Base-by-base conservation (phyloP, 2,113 vertebrate genomes). In the Hiodon alosoides region DNA sequence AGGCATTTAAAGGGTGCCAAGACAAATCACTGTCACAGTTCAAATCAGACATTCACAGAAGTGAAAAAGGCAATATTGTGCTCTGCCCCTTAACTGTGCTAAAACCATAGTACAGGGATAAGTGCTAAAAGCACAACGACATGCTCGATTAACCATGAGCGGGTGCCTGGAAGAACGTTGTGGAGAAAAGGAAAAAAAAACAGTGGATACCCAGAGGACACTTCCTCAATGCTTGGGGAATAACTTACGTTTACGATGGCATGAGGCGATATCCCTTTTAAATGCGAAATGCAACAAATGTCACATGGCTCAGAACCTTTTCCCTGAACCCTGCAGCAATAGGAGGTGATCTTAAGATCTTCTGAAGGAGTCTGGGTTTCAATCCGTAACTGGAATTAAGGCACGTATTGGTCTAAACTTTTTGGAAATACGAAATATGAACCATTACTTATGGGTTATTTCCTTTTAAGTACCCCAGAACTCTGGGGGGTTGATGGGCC, bases 81-180 rank as follows among this genome's bases (percentile, higher is more conserved):
- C 68, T 55, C 16, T 59, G 54, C 59, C 75, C 61, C 68, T 70
- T 65, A 71, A 71, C 68, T 53, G 59, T 57, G 48, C 68, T 76
- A 55, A 76, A 71, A 70, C 58, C 67, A 55, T 7, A 60, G 67
- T 67, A 62, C 69, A 9, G 55, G 59, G 67, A 69, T 53, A 16
- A 69, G 50, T 7, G 16, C 67, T 76, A 58, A 69, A 76, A 61
- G 17, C 57, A 48, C 61, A 53, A 55, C 5, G 75, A 68, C 68
- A 64, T 2, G 68, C 67, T 65, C 67, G 16, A 76, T 76, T 76
- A 70, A 55, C 67, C 50, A 71, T 16, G 13, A 64, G 67, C 5
- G 60, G 60, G 14, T 52, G 66, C 55, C 65, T 60, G 66, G 53
- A 70, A 51, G n/a, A 50, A 14, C 53, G 17, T 16, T 46, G 9